Base-by-base conservation (phyloP, 92 coral and sea anemone species). In the Bergia puertoricense region DNA sequence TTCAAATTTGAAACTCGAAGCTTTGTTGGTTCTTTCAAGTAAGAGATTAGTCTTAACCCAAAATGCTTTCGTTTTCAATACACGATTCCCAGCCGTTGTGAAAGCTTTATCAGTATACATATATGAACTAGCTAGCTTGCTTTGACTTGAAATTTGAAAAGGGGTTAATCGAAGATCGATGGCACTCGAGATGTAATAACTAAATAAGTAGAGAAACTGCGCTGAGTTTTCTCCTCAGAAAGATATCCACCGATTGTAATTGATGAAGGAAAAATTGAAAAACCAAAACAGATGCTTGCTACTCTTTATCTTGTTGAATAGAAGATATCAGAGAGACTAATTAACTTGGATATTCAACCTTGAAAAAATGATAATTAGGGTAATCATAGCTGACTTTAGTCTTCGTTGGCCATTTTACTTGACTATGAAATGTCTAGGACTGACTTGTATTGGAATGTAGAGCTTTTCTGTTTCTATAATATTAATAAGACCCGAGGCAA, bases 331-430 rank as follows among this genome's bases (percentile, higher is more conserved):
- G 67, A 37, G 66, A 79, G 54, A 79, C 8, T 79, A 79, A 50
- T 79, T 79, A 79, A 79, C 83, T 39, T 51, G 67, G 67, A 23
- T 37, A 79, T 51, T 79, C 67, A 79, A 79, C 46, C 42, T 54
- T 4, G 41, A 57, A 38, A 77, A 38, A 79, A 6, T 30, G 4
- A 18, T 39, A 54, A 79, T 79, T 51, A 79, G 69, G 39, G 43
- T 57, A 79, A 54, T 50, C 39, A 36, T n/a, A 45, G 39, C 30
- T 30, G 30, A 30, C 30, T 30, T 30, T 30, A 30, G 30, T 45
- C 80, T 76, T 76, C 16, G 80, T 40, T 42, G 80, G 30, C 22
- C 30, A 16, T 42, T 76, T 9, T 76, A n/a, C 23, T 11, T 20
- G 22, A 42, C 22, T 6, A 13, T 5, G 11, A 39, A 15, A 62